These are phyloP conservation scores for Erebia palarica DNA, from an alignment of 2,888 invertebrate genomes.

Conservation along the genomic window DNA sequence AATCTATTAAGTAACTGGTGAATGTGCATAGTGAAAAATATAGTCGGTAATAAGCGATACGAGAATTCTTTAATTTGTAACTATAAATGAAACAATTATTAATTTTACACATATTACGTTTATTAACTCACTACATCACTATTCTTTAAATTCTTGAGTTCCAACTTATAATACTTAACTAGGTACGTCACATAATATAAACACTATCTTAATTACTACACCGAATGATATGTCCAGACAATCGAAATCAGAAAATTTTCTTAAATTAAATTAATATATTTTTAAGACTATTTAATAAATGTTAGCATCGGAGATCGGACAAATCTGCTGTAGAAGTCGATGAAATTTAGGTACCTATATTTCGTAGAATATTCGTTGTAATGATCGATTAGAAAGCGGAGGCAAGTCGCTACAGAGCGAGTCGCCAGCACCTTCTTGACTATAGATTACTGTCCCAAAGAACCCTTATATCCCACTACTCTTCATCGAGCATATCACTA, in stretches of 20 bases:
- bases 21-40: too few species aligned
- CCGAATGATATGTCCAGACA: slow-evolving; percentile 74
- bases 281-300: slow-evolving; percentile 63
- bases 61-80: neutral
- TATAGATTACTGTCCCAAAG: slow-evolving; percentile 64
- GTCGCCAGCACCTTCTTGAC: slow-evolving; percentile 79
- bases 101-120: slow-evolving; percentile 64
- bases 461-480: slow-evolving; percentile 66
- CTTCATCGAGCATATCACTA: slow-evolving; percentile 56
- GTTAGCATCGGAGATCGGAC: slow-evolving; percentile 76
- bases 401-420: slow-evolving; percentile 72
- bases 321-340: slow-evolving; percentile 62
- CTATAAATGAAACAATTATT: slow-evolving; percentile 47
- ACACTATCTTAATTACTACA: slow-evolving; percentile 74
- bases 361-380: slow-evolving; percentile 69
- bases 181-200: slow-evolving; percentile 77
- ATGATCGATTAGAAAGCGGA: slow-evolving; percentile 74
- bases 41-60: too few species aligned
- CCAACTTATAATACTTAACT: slow-evolving; percentile 77
- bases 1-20: too few species aligned
- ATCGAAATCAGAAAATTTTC: slow-evolving; percentile 65
- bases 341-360: slow-evolving; percentile 65
- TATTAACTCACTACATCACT: slow-evolving; percentile 78
- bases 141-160: slow-evolving; percentile 78
- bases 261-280: slow-evolving; percentile 64